These are phyloP conservation scores for Triplophysa tibetana DNA, from an alignment of 2,113 vertebrate genomes.

Conservation along the genomic window DNA sequence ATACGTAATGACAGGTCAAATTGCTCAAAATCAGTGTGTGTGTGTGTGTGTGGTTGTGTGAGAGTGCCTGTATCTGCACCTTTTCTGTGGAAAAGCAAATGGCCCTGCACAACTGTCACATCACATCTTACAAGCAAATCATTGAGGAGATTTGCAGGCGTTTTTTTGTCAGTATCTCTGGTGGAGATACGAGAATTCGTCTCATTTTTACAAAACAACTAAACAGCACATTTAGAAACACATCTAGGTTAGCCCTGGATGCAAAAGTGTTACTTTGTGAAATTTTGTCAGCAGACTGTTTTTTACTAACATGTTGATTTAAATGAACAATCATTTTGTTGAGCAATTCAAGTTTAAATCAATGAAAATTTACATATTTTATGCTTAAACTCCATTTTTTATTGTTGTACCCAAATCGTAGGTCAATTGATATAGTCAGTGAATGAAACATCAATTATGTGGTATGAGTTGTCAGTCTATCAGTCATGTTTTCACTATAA, in stretches of 20 bases:
- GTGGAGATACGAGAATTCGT: neutral
- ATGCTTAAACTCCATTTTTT: no score
- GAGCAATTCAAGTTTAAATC: no score
- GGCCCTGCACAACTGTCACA: conserved; percentile 10
- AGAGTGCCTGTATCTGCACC: neutral
- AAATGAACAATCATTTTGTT: no score
- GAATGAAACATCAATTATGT: no score
- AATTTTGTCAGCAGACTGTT: no score
- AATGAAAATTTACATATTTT: no score
- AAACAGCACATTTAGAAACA: neutral
- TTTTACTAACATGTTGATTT: no score
- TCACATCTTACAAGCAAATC: conserved; percentile 4
- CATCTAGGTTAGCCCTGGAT: neutral
- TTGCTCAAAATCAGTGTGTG: neutral
- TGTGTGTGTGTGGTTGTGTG: neutral
- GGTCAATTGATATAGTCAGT: no score
- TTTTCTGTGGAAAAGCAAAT: neutral
- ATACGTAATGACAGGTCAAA: neutral
- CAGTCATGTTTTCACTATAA: no score
- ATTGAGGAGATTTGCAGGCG: conserved; percentile 12
- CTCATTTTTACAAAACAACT: neutral
- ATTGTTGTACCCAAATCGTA: no score
- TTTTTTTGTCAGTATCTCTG: neutral
- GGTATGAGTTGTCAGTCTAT: no score
- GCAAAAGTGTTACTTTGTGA: no score